Evolutionary conservation across 2,113 vertebrate genomes (phyloP).

Genomic region (Suncus etruscus): DNA sequence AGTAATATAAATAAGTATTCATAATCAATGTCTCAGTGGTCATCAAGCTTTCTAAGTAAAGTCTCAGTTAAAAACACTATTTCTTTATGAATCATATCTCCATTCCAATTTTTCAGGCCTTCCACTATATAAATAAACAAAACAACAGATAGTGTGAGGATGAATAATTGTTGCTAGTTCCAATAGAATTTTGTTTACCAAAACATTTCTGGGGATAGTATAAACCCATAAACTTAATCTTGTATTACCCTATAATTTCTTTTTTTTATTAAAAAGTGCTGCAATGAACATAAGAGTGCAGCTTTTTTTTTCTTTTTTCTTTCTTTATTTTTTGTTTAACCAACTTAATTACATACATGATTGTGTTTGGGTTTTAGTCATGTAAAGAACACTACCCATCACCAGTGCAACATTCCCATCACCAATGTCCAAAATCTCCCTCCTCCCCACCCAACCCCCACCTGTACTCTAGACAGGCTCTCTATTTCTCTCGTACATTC

Average conservation of each 20-base stretch:
- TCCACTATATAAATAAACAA: background rate
- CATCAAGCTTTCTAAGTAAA: slow-evolving; percentile 21
- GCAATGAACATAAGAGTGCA: too few species aligned
- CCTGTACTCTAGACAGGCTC: too few species aligned
- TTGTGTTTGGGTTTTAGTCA: too few species aligned
- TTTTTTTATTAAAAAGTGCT: too few species aligned
- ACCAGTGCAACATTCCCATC: too few species aligned
- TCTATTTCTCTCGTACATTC: too few species aligned
- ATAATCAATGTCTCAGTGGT: background rate
- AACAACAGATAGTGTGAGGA: background rate
- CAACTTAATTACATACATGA: too few species aligned
- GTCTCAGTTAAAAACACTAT: slow-evolving; percentile 19
- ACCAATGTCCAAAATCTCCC: too few species aligned
- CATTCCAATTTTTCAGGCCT: slow-evolving; percentile 7
- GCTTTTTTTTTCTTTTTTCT: too few species aligned
- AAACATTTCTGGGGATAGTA: background rate
- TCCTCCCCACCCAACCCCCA: too few species aligned
- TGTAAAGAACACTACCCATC: too few species aligned
- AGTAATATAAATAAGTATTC: slow-evolving; percentile 15
- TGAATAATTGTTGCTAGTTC: slow-evolving; percentile 16
- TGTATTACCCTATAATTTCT: background rate
- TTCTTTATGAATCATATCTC: slow-evolving; percentile 40
- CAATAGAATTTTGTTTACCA: slow-evolving; percentile 52
- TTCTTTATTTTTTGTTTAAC: too few species aligned
- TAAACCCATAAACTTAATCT: background rate